Evolutionary conservation across 2,888 invertebrate species (phyloP).

Genomic region (Melieria omissa): DNA sequence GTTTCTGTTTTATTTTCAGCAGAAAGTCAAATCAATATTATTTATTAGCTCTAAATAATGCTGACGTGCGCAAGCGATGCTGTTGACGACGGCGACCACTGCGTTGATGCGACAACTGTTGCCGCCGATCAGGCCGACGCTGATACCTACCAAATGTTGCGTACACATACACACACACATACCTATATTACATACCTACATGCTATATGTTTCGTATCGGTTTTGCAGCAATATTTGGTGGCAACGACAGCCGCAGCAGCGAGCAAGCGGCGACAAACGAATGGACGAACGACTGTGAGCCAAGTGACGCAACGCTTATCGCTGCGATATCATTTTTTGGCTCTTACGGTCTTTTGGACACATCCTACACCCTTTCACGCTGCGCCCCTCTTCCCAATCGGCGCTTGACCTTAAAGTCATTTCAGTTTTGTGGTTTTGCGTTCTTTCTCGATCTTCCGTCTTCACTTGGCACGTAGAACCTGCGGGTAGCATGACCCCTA

Average conservation of each 20-base stretch:
- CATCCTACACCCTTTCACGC: too few species aligned
- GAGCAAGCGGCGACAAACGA: too few species aligned
- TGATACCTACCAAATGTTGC: background rate
- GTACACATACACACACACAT: too few species aligned
- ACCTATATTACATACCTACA: too few species aligned
- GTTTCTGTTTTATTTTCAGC: conserved; percentile 30
- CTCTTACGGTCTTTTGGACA: too few species aligned
- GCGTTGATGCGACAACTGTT: conserved; percentile 6
- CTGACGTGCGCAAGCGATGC: conserved; percentile 44
- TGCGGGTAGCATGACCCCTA: conserved; percentile 24
- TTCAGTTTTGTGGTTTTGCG: background rate
- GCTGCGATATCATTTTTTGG: too few species aligned
- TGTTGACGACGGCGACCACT: conserved; percentile 29
- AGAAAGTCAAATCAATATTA: conserved; percentile 46
- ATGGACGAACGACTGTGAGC: too few species aligned
- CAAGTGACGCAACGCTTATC: too few species aligned
- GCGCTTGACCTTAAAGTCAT: background rate
- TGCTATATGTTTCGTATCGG: too few species aligned
- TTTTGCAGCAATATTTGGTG: too few species aligned
- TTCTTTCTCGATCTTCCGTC: background rate
- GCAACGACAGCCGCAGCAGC: too few species aligned
- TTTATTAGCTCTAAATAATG: conserved; percentile 49
- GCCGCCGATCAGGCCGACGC: conserved; percentile 9
- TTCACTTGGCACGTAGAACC: background rate
- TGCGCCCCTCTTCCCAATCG: background rate